phyloP scores from a whole-genome alignment of 2,888 invertebrate genomes.

The Timema podura region DNA sequence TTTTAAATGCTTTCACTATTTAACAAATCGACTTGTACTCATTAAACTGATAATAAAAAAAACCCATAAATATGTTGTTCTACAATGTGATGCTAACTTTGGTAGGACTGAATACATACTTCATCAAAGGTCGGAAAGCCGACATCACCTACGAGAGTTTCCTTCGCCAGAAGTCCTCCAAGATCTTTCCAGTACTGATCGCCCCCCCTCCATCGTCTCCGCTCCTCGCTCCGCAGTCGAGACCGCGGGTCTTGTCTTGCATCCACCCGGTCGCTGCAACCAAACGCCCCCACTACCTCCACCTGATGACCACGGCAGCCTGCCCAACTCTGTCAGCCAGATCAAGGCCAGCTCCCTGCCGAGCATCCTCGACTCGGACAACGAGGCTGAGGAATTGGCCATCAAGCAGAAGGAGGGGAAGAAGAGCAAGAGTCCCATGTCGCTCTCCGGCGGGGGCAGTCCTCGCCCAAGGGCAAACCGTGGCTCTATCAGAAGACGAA shows the following conservation, averaged over 20 bases:
- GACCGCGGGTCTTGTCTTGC: slow-evolving; percentile 45
- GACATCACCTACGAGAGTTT: slow-evolving; percentile 47
- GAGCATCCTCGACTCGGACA: slow-evolving; percentile 75
- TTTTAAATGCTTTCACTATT: no score
- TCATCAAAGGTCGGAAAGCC: slow-evolving; percentile 71
- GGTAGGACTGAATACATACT: slow-evolving; percentile 79
- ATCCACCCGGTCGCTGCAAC: slow-evolving; percentile 34
- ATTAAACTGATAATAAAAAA: no score
- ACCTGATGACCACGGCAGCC: slow-evolving; percentile 42
- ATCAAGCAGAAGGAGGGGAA: slow-evolving; percentile 47
- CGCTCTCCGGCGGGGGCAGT: slow-evolving; percentile 55
- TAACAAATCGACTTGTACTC: no score
- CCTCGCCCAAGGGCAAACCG: slow-evolving; percentile 19
- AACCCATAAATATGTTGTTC: no score
- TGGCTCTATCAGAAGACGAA: slow-evolving; percentile 16
- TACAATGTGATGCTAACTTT: slow-evolving; percentile 26
- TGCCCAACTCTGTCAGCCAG: slow-evolving; percentile 21
- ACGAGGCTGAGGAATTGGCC: slow-evolving; percentile 42
- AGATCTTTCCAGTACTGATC: slow-evolving; percentile 2
- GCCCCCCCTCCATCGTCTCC: slow-evolving; percentile 39
- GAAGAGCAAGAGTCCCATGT: slow-evolving; percentile 62
- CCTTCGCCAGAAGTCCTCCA: slow-evolving; percentile 7
- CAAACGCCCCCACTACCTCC: slow-evolving; percentile 42
- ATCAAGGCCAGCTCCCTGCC: slow-evolving; percentile 73
- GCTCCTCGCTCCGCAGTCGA: slow-evolving; percentile 41